Evolutionary conservation across 2,113 vertebrate species (phyloP), one percentile per base, ranked within the genome.

Genomic region (Ornithorhynchus anatinus): DNA sequence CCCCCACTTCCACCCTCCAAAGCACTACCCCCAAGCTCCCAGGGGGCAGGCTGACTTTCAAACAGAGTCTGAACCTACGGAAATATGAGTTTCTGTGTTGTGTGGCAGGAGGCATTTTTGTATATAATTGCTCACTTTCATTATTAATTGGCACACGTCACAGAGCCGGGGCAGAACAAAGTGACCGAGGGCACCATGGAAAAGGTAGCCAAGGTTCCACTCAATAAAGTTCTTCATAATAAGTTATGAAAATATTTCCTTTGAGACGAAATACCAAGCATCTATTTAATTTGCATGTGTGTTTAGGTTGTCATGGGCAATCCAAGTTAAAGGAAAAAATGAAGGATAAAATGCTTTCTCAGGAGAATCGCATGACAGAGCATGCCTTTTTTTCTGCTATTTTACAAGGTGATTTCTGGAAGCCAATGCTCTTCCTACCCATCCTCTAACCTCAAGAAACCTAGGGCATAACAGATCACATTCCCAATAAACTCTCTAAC

Each of bases 211-310:
- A 64, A 64, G 59, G 25, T 14, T 9, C 36, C 15, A 60, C 71
- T 62, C 44, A 59, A 82, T 81, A 69, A 58, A 79, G 78, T 48
- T 54, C 23, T 84, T 79, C 66, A 42, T 51, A 80, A 60, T 69
- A 68, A 62, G 36, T 62, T 67, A 82, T 20, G n/a, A 88, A 86
- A 77, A 78, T 78, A 47, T 82, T 81, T 82, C 33, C 74, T 59
- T 51, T 40, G 81, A 51, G 37, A 76, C 57, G 25, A 63, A 71
- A 60, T 70, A 56, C 16, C 16, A 69, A 42, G 3, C 38, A 47
- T 65, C 56, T 66, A 44, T 33, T 76, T 61, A 75, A 52, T 70
- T 70, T 75, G 12, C 42, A 45, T 48, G 10, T 62, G 8, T 69
- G 50, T 79, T 79, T 54, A 7, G 57, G 33, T 25, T 82, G 69